Percentiles rank a stretch among this genome's conserved stretches.
Evolutionary conservation across 1,140 invertebrate species (phyloP).

Genomic region (Drosophila ogumai): DNA sequence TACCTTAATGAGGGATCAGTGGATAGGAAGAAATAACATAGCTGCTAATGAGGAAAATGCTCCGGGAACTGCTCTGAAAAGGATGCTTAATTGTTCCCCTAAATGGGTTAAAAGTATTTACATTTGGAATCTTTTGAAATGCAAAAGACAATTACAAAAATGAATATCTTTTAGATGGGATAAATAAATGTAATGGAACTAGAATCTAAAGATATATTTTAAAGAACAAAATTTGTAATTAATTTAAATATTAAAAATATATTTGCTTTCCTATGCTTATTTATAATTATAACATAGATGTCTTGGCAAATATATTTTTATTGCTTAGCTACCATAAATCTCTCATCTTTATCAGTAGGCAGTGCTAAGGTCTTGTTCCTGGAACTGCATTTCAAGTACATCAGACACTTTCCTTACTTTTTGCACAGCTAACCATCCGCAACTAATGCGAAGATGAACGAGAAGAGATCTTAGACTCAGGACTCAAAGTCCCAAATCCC

Average conservation of each 20-base stretch:
- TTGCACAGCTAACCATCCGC: conserved; percentile 63
- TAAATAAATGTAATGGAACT: background rate
- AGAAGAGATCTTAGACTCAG: conserved; percentile 13
- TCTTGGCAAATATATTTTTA: conserved; percentile 2
- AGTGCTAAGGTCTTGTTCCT: conserved; percentile 22
- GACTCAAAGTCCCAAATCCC: background rate
- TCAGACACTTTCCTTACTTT: conserved; percentile 29
- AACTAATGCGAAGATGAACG: conserved; percentile 60
- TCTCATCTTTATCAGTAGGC: conserved; percentile 43
- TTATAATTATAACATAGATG: conserved; percentile 2
- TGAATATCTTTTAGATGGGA: background rate
- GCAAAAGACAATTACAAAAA: background rate
- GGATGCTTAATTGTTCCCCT: conserved; percentile 5
- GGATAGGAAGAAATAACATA: conserved; percentile 42
- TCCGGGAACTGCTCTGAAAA: conserved; percentile 2
- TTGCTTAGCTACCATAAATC: conserved; percentile 43
- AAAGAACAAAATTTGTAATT: background rate
- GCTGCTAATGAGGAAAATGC: conserved; percentile 44
- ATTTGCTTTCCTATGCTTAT: background rate
- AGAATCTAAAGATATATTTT: background rate
- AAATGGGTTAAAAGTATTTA: background rate
- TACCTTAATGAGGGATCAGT: conserved; percentile 48
- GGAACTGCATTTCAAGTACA: conserved; percentile 42
- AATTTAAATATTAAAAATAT: background rate
- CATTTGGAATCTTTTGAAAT: background rate